Conservation (phyloP, 2,113 vertebrate species). For the Pelvicachromis taeniatus region DNA sequence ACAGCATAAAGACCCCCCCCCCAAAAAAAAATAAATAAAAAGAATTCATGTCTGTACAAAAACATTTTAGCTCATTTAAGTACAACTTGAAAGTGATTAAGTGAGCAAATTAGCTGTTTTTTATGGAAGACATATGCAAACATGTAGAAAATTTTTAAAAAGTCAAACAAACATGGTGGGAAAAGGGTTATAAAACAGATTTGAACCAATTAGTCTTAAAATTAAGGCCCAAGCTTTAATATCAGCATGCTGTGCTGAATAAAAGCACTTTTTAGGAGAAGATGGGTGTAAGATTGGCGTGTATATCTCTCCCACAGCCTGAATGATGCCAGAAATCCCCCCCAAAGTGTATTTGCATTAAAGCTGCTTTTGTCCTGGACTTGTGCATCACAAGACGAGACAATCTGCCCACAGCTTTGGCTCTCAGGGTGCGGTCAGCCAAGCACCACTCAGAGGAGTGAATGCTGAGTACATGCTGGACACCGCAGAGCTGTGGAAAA, state of each 20-base stretch:
- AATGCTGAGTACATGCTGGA: slow-evolving; percentile 9
- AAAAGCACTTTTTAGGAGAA: neutral
- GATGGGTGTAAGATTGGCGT: neutral
- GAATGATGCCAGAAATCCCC: neutral
- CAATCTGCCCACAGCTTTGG: slow-evolving; percentile 25
- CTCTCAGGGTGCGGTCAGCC: neutral
- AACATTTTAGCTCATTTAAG: neutral
- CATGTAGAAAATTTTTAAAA: neutral
- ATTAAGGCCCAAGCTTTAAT: neutral
- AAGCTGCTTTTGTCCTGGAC: slow-evolving; percentile 3
- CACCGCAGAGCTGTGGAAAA: slow-evolving; percentile 22
- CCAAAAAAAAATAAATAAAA: neutral
- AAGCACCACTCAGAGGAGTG: neutral
- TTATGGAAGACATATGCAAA: neutral
- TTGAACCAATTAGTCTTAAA: neutral
- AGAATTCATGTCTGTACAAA: neutral
- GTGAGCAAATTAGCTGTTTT: too few relatives aligned
- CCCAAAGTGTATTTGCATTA: slow-evolving; percentile 9
- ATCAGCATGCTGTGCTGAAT: neutral
- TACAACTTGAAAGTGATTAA: neutral
- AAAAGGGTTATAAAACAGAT: neutral
- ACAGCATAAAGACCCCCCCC: neutral
- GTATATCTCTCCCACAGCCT: neutral
- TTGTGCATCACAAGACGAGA: neutral
- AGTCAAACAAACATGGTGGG: neutral